Evolutionary conservation across 2,888 invertebrate genomes (phyloP), one percentile per base, ranked within the genome.

Genomic region (Auanema sp.): DNA sequence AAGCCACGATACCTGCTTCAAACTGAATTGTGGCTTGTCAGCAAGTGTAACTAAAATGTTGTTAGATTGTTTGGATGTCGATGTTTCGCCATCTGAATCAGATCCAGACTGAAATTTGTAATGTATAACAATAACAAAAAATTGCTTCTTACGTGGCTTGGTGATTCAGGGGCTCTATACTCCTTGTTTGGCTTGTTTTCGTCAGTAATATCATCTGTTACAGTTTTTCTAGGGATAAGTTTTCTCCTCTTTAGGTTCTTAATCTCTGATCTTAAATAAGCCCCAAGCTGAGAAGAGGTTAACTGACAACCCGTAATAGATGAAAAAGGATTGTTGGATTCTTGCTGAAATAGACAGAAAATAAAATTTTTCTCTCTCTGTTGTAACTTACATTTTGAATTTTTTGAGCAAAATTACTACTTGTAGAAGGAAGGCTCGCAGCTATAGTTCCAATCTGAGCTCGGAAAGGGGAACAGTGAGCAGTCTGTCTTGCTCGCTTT

Each of bases 391-490:
- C 62, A 42, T 62, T 62, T 25, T 40, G 51, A 21, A 61, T 62
- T 18, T 60, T 64, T 60, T 73, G 69, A n/a, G 71, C 69, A 58
- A 71, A 73, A 23, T 54, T 64, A 43, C 63, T 69, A 41, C 71
- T 74, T n/a, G 70, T 55, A 2, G 66, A 75, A 40, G 77, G 73
- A 60, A 79, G 59, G 53, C 73, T 72, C 56, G 79, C 71, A 64
- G 76, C 68, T 52, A 78, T 66, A 50, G 83, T 72, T 24, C 80
- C 81, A 64, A 83, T 70, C 57, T 83, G 80, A 57, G 82, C 79
- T 14, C 81, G 74, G 66, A 83, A 83, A 4, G 83, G 83, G 3
- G 79, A 77, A 63, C 81, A 83, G 43, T 80, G 80, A 11, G 76
- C 40, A 14, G 72, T 75, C 33, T 72, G 64, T 25, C 81, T 73